Evolutionary conservation across 2,113 vertebrate genomes (phyloP).

Genomic region (Aleadryas rufinucha): DNA sequence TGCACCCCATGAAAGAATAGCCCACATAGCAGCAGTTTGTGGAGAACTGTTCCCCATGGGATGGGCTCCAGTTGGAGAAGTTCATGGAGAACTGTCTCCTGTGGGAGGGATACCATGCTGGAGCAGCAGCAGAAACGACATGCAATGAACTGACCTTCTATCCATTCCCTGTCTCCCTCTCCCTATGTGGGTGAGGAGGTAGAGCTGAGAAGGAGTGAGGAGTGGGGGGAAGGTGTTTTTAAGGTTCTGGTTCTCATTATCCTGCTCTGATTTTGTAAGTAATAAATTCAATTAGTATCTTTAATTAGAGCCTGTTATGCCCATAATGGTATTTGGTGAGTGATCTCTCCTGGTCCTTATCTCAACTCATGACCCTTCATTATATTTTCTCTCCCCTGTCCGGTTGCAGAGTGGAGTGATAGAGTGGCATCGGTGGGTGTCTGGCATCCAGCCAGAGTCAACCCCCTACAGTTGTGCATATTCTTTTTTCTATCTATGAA

Average conservation of each 20-base stretch:
- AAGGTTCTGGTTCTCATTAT: not conserved
- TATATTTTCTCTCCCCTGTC: not conserved
- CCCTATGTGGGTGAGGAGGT: not conserved
- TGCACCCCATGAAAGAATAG: not conserved
- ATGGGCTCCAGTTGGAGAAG: not conserved
- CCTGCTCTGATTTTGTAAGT: not conserved
- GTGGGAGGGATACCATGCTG: not conserved
- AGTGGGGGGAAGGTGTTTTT: not conserved
- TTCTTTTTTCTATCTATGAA: not conserved
- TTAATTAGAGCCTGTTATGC: not conserved
- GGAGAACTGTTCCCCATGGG: fast-evolving
- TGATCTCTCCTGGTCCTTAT: not conserved
- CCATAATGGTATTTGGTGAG: fast-evolving
- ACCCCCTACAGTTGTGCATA: not conserved
- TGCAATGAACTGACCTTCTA: not conserved
- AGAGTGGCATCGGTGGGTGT: not conserved
- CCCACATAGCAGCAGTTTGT: not conserved
- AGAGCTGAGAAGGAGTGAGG: not conserved
- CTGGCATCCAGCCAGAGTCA: not conserved
- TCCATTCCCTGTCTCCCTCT: not conserved
- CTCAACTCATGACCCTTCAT: not conserved
- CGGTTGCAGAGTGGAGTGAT: not conserved
- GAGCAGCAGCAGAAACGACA: not conserved
- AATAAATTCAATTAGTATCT: not conserved
- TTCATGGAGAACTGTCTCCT: not conserved